A percentile compares a stretch with the other conserved stretches of the same genome.
These are phyloP conservation scores for Macaria notata DNA, from an alignment of 2,888 invertebrate species.

Conservation along the genomic window DNA sequence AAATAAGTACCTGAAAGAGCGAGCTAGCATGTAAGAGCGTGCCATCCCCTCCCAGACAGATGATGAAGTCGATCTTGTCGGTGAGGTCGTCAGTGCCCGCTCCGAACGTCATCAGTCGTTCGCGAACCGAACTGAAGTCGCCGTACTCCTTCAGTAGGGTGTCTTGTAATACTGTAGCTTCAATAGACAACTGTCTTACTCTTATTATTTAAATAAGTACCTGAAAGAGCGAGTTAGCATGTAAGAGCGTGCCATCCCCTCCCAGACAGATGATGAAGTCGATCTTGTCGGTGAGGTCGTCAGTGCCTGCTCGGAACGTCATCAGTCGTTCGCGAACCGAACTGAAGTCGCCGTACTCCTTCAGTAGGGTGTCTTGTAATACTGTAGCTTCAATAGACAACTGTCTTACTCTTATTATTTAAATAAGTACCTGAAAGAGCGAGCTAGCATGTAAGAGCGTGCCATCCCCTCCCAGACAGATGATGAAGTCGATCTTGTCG, in stretches of 20 bases:
- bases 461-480: too few species aligned
- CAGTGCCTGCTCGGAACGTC: slow-evolving; percentile 94
- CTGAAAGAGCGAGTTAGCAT: slow-evolving; percentile 95
- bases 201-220: too few species aligned
- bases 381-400: slow-evolving; percentile 96
- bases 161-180: slow-evolving; percentile 95
- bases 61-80: slow-evolving; percentile 98
- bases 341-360: slow-evolving; percentile 88
- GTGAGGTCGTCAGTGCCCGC: slow-evolving; percentile 97
- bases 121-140: slow-evolving; percentile 89
- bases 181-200: slow-evolving; percentile 98
- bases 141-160: slow-evolving; percentile 87
- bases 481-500: too few species aligned
- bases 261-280: slow-evolving; percentile 98
- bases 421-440: too few species aligned
- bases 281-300: slow-evolving; percentile 97
- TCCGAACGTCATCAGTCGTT: slow-evolving; percentile 92
- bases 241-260: slow-evolving; percentile 97
- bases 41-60: slow-evolving; percentile 98
- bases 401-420: slow-evolving; percentile 97
- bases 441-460: too few species aligned
- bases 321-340: slow-evolving; percentile 91
- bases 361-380: slow-evolving; percentile 90
- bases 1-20: slow-evolving; percentile 90
- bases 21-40: slow-evolving; percentile 97